Evolutionary conservation across 2,113 vertebrate genomes (phyloP).

Genomic region (Festucalex cinctus): DNA sequence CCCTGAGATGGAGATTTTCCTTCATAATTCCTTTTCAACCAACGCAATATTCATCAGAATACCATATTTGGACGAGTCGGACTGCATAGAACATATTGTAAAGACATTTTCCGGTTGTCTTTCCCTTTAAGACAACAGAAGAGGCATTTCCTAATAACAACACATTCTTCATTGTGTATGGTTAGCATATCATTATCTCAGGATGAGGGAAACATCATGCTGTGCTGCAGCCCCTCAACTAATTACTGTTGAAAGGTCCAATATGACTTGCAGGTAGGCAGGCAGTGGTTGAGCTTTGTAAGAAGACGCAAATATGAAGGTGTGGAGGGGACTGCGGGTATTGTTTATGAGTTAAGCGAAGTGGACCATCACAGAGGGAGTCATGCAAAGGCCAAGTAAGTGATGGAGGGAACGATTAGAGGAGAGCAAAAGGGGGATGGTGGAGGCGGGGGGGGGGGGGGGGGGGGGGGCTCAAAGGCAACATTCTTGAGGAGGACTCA

Average conservation of each 20-base stretch:
- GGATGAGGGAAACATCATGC: conserved; percentile 47
- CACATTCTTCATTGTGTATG: conserved; percentile 26
- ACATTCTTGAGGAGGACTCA: conserved; percentile 62
- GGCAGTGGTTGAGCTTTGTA: conserved; percentile 24
- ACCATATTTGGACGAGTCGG: too few relatives aligned
- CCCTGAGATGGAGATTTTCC: too few relatives aligned
- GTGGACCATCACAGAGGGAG: conserved; percentile 78
- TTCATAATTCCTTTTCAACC: too few relatives aligned
- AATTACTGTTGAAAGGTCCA: conserved; percentile 59
- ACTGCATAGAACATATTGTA: too few relatives aligned
- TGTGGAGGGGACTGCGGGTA: conserved; percentile 53
- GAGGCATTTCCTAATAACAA: too few relatives aligned
- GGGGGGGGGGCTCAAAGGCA: conserved; percentile 32
- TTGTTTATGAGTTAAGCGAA: conserved; percentile 76
- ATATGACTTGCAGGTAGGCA: conserved; percentile 47
- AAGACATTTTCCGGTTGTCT: too few relatives aligned
- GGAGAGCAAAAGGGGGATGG: conserved; percentile 29
- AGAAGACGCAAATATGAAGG: conserved; percentile 49
- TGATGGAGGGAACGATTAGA: conserved; percentile 72
- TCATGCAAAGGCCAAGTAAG: conserved; percentile 66
- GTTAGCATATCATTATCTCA: conserved; percentile 55
- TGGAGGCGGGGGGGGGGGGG: conserved; percentile 20
- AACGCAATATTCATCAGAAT: too few relatives aligned
- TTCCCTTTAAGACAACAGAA: too few relatives aligned
- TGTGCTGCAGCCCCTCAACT: conserved; percentile 54